Percentiles rank a stretch among this genome's conserved stretches.
Evolutionary conservation across 2,888 invertebrate species (phyloP).

Genomic region (Dorcus parallelipipedus): DNA sequence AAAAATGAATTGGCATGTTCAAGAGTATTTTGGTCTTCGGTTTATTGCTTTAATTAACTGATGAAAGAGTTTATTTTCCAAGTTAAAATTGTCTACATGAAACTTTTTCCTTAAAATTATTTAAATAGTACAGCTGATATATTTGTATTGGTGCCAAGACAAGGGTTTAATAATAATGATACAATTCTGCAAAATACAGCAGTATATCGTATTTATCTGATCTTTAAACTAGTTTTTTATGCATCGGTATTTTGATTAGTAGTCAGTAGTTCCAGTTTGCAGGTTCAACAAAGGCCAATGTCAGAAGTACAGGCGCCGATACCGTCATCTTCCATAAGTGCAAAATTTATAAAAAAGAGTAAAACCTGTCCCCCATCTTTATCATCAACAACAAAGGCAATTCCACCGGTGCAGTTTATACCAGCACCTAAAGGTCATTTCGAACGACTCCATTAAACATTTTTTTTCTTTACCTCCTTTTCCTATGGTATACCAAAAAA

Average conservation of each 20-base stretch:
- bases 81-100: background rate
- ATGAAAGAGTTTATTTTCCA: background rate
- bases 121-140: no score
- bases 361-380: no score
- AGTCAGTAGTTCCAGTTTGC: slow-evolving; percentile 6
- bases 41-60: no score
- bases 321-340: slow-evolving; percentile 7
- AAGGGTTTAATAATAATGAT: slow-evolving; percentile 1
- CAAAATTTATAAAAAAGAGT: slow-evolving; percentile 11
- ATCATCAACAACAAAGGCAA: no score
- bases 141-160: no score
- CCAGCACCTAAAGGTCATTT: no score
- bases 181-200: slow-evolving; percentile 16
- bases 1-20: no score
- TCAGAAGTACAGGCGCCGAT: slow-evolving; percentile 8
- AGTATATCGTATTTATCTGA: slow-evolving; percentile 19
- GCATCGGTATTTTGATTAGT: slow-evolving; percentile 27
- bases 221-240: slow-evolving; percentile 27
- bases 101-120: background rate
- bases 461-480: no score
- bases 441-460: no score
- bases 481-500: no score
- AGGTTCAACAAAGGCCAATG: slow-evolving; percentile 15
- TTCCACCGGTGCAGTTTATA: no score
- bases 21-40: no score